Evolutionary conservation across 2,113 vertebrate species (phyloP).

Genomic region (Miniopterus natalensis): DNA sequence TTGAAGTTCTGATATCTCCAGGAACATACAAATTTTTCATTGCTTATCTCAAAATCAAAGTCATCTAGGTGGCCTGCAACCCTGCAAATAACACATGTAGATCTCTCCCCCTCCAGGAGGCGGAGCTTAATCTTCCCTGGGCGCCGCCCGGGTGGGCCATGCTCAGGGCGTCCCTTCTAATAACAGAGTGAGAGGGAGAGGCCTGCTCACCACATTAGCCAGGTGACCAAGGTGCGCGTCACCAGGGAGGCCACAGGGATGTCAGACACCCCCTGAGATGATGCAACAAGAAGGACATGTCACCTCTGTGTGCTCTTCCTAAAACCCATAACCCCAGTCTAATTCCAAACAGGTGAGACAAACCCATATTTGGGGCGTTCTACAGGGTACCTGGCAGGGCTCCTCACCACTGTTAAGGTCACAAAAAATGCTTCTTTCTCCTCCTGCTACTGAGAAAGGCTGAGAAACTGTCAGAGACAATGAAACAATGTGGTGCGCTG

Average conservation of each 20-base stretch:
- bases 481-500: not conserved
- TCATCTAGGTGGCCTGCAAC: not conserved
- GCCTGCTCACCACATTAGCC: not conserved
- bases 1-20: not conserved
- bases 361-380: not conserved
- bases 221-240: not conserved
- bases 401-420: not conserved
- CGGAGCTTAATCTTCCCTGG: not conserved
- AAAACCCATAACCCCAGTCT: not conserved
- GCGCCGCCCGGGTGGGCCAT: not conserved
- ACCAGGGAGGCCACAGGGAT: not conserved
- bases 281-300: not conserved
- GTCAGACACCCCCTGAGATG: not conserved
- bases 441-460: not conserved
- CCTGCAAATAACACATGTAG: not conserved
- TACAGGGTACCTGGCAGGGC: not conserved
- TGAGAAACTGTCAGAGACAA: not conserved
- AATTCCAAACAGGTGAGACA: not conserved
- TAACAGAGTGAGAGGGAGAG: not conserved
- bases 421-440: not conserved
- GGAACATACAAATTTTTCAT: not conserved
- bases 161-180: not conserved
- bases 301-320: not conserved
- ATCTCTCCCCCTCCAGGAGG: not conserved
- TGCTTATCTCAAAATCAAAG: conserved; percentile 47